Conservation (phyloP, 1,140 invertebrate species). For the Drosophila asahinai region DNA sequence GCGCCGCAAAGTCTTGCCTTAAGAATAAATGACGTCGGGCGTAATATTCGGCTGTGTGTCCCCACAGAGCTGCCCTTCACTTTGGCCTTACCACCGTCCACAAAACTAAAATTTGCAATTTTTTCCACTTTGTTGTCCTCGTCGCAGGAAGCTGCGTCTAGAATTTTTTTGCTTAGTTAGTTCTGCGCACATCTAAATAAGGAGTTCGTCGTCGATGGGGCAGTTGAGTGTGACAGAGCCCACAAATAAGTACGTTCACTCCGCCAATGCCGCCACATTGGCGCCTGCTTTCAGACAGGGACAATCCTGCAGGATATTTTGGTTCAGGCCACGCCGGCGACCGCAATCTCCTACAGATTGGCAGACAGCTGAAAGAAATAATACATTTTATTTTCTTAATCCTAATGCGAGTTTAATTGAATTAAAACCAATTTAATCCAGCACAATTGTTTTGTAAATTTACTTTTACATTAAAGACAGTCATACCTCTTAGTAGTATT, state of each 20-base stretch:
- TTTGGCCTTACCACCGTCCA: slow-evolving; percentile 48
- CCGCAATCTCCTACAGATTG: slow-evolving; percentile 40
- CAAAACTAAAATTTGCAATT: slow-evolving; percentile 81
- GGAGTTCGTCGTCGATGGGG: slow-evolving; percentile 56
- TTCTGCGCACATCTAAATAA: slow-evolving; percentile 74
- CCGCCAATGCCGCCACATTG: slow-evolving; percentile 53
- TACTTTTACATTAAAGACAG: no score
- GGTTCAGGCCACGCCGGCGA: slow-evolving; percentile 13
- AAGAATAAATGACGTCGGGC: slow-evolving; percentile 69
- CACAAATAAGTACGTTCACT: slow-evolving; percentile 33
- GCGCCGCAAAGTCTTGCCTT: slow-evolving; percentile 71
- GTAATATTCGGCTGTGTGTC: slow-evolving; percentile 36
- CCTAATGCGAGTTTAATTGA: no score
- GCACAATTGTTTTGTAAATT: no score
- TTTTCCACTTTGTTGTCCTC: slow-evolving; percentile 67
- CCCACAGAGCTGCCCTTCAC: slow-evolving; percentile 17
- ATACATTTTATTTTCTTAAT: no score
- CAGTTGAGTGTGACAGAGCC: slow-evolving; percentile 23
- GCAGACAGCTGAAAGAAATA: background rate
- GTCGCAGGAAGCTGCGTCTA: slow-evolving; percentile 73
- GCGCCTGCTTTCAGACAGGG: slow-evolving; percentile 53
- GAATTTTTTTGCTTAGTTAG: slow-evolving; percentile 58
- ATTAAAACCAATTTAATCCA: no score
- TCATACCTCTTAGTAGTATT: no score
- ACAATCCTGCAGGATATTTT: slow-evolving; percentile 54